These are phyloP conservation scores for Ennomos quercinarius DNA, from an alignment of 2,888 invertebrate genomes.

Conservation along the genomic window DNA sequence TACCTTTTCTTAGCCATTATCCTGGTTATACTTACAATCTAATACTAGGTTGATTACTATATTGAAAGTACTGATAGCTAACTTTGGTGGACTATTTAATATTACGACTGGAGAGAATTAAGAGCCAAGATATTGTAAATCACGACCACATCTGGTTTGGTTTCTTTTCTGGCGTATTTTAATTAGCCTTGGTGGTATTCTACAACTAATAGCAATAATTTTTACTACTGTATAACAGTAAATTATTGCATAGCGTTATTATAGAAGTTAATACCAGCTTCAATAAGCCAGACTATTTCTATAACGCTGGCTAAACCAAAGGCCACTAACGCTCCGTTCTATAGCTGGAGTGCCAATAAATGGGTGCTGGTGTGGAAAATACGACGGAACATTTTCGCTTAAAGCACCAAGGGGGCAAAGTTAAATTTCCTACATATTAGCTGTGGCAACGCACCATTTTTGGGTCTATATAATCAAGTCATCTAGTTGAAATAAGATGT, in stretches of 20 bases:
- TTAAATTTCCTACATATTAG: constrained; percentile 24
- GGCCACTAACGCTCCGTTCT: constrained; percentile 24
- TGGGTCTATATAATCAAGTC: neutral
- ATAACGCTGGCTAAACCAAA: constrained; percentile 19
- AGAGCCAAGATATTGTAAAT: no score
- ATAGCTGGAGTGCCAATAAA: constrained; percentile 24
- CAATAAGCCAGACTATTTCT: constrained; percentile 23
- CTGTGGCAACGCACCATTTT: neutral
- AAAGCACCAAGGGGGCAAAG: constrained; percentile 19
- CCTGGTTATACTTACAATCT: no score
- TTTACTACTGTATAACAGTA: constrained; percentile 5
- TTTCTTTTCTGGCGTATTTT: no score
- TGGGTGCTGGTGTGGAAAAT: constrained; percentile 25
- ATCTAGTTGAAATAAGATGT: constrained; percentile 1
- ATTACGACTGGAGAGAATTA: no score
- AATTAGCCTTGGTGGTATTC: neutral
- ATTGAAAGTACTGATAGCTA: no score
- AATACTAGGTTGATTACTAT: no score
- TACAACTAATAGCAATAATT: neutral
- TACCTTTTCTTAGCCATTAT: no score
- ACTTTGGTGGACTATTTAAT: no score
- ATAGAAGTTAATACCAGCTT: constrained; percentile 6
- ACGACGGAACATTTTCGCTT: constrained; percentile 23
- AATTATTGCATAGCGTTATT: constrained; percentile 5
- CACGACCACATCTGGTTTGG: no score